A percentile compares a stretch with the other conserved stretches of the same genome.
Conservation (phyloP, 2,888 invertebrate genomes). For the Nephrotoma flavescens region DNA sequence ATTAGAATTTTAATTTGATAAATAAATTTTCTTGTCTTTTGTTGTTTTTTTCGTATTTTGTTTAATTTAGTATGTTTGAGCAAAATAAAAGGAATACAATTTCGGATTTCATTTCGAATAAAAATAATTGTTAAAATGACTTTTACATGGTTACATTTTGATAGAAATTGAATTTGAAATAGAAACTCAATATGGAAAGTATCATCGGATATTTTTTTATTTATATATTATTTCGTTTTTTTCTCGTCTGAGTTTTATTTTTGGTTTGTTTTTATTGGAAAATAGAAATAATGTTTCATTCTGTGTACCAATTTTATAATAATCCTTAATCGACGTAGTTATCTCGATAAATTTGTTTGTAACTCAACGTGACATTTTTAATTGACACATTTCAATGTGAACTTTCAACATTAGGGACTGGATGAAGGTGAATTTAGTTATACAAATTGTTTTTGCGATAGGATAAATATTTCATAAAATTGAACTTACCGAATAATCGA, state of each 20-base stretch:
- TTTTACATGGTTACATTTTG: background rate
- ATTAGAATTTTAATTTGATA: background rate
- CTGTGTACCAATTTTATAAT: background rate
- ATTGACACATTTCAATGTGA: background rate
- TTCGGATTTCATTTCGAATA: background rate
- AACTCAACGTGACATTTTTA: background rate
- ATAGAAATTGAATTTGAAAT: background rate
- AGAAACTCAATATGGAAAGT: background rate
- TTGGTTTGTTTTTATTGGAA: background rate
- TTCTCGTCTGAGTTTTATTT: background rate
- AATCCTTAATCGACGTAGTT: background rate
- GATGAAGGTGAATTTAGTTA: too few species aligned
- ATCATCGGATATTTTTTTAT: background rate
- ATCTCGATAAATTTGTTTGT: background rate
- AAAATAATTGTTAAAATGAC: background rate
- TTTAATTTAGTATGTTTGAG: background rate
- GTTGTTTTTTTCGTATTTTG: background rate
- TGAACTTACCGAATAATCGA: too few species aligned
- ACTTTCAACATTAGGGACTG: background rate
- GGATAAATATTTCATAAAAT: too few species aligned
- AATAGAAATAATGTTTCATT: background rate
- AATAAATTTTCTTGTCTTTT: background rate
- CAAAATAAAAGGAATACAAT: background rate
- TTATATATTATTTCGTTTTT: background rate
- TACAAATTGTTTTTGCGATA: too few species aligned